Base-by-base conservation (phyloP, 1,140 invertebrate species). In the Bilobella aurantiaca region DNA sequence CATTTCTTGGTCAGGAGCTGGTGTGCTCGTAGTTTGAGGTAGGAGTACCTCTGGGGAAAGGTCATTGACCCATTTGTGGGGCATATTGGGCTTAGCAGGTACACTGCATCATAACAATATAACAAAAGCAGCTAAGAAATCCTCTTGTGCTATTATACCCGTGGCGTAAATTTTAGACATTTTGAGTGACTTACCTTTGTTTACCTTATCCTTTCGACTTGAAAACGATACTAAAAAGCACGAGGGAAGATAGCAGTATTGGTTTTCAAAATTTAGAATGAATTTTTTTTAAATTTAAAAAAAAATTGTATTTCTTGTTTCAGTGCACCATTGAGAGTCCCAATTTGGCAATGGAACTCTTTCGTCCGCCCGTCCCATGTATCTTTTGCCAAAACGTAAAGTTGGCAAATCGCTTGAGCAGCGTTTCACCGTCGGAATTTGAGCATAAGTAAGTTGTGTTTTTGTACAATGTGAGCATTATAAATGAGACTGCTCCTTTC, bases 301-400 rank as follows among this genome's bases (percentile, higher is more conserved):
- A 37, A 62, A 21, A 12, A 37, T 64, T 61, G n/a, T 47, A 8
- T 42, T 66, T 28, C 23, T 46, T 53, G 31, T 62, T 63, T 0
- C 66, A 76, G 73, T 78, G 77, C 62, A 74, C 75, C 0, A 72
- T 82, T 3, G 69, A 77, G 23, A 73, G 77, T 68, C 76, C 77
- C 1, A 73, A 77, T 23, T 64, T 71, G 23, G 47, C 80, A 3
- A 72, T 76, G 56, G 77, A 80, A 65, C 63, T 78, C 1, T 78
- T 81, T 63, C 74, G 78, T 58, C 78, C 78, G 8, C 73, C 76
- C 14, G 74, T 77, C 23, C 73, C 78, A 46, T 80, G 79, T 70
- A 66, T 61, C 8, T 75, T 79, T 69, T 80, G 78, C 65, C 28
- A 65, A 63, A 67, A 78, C 74, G 29, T 79, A 58, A 72, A 71